A percentile compares a stretch with the other conserved stretches of the same genome.
These are phyloP conservation scores for Caiman crocodilus DNA, from an alignment of 2,797 vertebrate genomes.

Conservation along the genomic window DNA sequence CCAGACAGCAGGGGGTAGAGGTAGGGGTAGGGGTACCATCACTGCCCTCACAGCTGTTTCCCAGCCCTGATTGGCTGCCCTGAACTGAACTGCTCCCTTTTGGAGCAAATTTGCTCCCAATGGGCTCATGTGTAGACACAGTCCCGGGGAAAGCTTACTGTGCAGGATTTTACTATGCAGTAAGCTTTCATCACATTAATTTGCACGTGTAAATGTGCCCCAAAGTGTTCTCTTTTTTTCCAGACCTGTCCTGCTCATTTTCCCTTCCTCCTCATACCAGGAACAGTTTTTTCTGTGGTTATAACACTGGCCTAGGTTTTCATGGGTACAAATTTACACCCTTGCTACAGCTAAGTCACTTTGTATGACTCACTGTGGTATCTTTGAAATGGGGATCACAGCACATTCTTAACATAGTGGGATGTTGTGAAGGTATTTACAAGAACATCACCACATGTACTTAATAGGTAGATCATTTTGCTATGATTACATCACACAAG, in stretches of 20 bases:
- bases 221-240: not conserved
- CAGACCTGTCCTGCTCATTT: not conserved
- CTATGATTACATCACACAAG: not conserved
- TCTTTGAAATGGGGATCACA: not conserved
- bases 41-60: no score
- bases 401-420: not conserved
- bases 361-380: not conserved
- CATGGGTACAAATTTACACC: not conserved
- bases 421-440: not conserved
- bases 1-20: no score
- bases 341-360: not conserved
- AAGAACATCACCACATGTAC: not conserved
- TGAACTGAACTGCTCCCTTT: no score
- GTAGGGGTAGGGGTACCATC: no score
- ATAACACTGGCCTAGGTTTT: accelerated
- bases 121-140: no score
- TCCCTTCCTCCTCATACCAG: not conserved
- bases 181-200: no score
- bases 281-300: not conserved
- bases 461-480: not conserved
- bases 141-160: no score
- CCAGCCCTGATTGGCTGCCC: no score
- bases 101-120: no score
- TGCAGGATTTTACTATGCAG: no score
- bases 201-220: no score